Percentiles rank a stretch among this genome's conserved stretches.
phyloP scores from a whole-genome alignment of 2,888 invertebrate genomes.

The Clunio marinus region DNA sequence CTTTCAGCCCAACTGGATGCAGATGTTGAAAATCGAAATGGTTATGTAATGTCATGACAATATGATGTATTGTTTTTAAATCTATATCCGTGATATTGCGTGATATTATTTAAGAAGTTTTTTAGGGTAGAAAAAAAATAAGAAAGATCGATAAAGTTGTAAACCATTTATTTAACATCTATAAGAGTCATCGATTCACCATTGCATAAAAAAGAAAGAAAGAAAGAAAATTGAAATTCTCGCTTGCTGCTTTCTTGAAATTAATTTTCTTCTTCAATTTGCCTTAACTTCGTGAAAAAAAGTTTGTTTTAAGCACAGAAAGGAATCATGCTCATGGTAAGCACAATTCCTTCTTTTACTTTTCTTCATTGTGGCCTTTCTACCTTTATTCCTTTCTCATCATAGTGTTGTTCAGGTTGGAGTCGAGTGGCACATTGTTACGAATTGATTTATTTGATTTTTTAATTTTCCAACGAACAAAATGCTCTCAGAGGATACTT shows the following conservation, averaged over 20 bases:
- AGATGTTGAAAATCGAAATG: slow-evolving; percentile 36
- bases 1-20: slow-evolving; percentile 6
- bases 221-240: slow-evolving; percentile 3
- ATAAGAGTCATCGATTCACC: neutral
- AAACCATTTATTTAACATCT: neutral
- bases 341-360: neutral
- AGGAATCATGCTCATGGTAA: neutral
- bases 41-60: slow-evolving; percentile 12
- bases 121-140: neutral
- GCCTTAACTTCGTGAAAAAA: neutral
- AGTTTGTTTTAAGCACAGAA: neutral
- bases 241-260: neutral
- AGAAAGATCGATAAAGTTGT: neutral
- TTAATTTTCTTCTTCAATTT: slow-evolving; percentile 16
- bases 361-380: neutral
- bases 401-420: neutral
- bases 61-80: slow-evolving; percentile 35
- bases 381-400: neutral
- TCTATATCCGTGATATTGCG: neutral
- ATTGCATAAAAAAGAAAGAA: neutral
- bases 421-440: slow-evolving; percentile 22
- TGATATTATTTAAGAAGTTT: no score
- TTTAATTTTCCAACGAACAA: neutral
- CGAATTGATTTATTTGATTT: slow-evolving; percentile 22
- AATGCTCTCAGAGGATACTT: neutral